Base-by-base conservation (phyloP, 2,797 vertebrate genomes). In the Siniperca undulata region DNA sequence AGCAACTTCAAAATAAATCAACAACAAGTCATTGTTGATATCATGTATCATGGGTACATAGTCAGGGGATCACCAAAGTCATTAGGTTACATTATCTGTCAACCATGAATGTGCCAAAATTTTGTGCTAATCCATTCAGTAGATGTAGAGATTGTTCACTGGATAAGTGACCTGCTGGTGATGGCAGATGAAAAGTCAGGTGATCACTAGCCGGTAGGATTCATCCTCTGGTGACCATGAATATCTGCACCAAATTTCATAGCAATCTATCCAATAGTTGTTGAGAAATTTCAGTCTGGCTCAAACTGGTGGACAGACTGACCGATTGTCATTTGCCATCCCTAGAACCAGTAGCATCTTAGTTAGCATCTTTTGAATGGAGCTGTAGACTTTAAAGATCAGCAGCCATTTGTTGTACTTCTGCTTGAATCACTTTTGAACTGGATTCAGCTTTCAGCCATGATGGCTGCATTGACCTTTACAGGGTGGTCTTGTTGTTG, bases 401-500 rank as follows among this genome's bases (percentile, higher is more conserved):
- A 68, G 44, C 44, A 34, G 67, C 19, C 17, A 62, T 65, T 75
- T 69, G 36, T 64, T 83, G 46, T 56, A 22, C 46, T 60, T 66
- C 34, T 19, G 52, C 62, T 74, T 80, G 42, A 86, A 71, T 30
- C 24, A 27, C 16, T 74, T 69, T 82, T 20, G 62, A 64, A 69
- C 46, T 64, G 66, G 56, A 86, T 72, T 59, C 40, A 60, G 66
- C 62, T 74, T 73, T 40, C 20, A 36, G 55, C n/a, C 40, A 1
- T 56, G 48, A 82, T 68, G 65, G 24, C 40, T 2, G 3, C 2
- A 1, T 59, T 83, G 69, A 83, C 83, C 69, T 70, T 83, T 77
- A 44, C 62, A 59, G 46, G 56, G 10, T 59, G 27, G 67, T 44
- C 30, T 34, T 42, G 20, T 55, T 13, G 9, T 11, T 46, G 10